Evolutionary conservation across 2,113 vertebrate species (phyloP), one percentile per base, ranked within the genome.

Genomic region (Campylorhamphus procurvoides): DNA sequence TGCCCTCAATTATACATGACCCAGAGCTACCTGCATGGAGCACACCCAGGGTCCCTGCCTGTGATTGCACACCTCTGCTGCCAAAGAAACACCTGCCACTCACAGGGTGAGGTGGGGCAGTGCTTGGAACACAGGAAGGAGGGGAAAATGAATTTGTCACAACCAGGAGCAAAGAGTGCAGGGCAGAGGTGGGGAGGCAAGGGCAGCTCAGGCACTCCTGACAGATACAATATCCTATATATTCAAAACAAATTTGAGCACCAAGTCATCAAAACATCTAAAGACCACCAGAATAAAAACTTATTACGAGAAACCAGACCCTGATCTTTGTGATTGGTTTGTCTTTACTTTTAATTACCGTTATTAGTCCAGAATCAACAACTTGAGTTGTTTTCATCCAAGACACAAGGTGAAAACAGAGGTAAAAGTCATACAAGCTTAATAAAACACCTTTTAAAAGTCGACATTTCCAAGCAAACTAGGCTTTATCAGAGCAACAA

Each of bases 1-100:
- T 24, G 77, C 53, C 93, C n/a, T 97, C 68, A 91, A 97, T 95
- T 96, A 96, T 96, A 89, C 72, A 96, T 96, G 73, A 96, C 37
- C 78, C 77, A 56, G 11, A 72, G 80, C 84, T 96, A 96, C 97
- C 87, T 97, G 95, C 31, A 24, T 25, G 42, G 73, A 96, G 92
- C 35, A 74, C 4, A 2, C 87, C 95, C 28, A 68, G 42, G 2
- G 50, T 89, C 53, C 69, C 5, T 31, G 74, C 69, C 79, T 83
- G 76, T 89, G 90, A 97, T 91, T 93, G 85, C 94, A 87, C 68
- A 77, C 81, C 78, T 94, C 18, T 44, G 56, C 29, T 81, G 76
- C 79, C 81, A 94, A 82, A 85, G 29, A 73, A 95, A 80, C 66
- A 92, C 77, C 84, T 91, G 84, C 82, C 35, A 27, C 29, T 24